Base-by-base conservation (phyloP, 1,140 invertebrate species). In the Sycophila sp. region DNA sequence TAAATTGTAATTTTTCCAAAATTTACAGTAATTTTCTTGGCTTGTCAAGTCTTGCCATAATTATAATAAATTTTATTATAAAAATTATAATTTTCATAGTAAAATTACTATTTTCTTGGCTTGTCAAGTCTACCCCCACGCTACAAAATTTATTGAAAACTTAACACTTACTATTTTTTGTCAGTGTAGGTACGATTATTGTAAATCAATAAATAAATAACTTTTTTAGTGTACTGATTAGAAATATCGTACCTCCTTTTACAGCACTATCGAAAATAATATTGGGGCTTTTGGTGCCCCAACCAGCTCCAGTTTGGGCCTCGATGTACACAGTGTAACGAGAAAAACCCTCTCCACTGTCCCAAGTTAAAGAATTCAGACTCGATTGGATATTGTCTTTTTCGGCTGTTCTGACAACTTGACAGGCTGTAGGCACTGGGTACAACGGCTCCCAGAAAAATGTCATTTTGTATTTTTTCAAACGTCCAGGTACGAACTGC, bases 291-390 rank as follows among this genome's bases (percentile, higher is more conserved):
- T 13, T 10, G 15, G 10, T 8, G 7, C 55, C 15, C 55, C 55
- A 58, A 38, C 26, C 55, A 22, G 19, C 34, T 11, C 7, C 2
- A 3, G 55, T 58, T 13, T n/a, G n/a, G 0, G 80, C 81, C 67
- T 53, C 73, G 6, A 83, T 79, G 36, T 38, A 53, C 34, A 68
- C 72, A n/a, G 24, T 64, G 36, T 84, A 81, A 36, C 63, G 51
- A 4, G 78, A 73, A 19, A 34, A 58, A 15, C 55, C 55, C 8
- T 58, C 32, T n/a, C 55, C 32, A 26, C 32, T 22, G 6, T 19
- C 17, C 55, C 55, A 58, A 2, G 5, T 38, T 15, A 19, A 58
- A 13, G 19, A 34, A 2, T 10, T 34, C 13, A 10, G 3, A 8
- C 1, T 22, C 0, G 55, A n/a, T 13, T 8, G n/a, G 8, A 58